Evolutionary conservation across 1,140 invertebrate genomes (phyloP), one percentile per base, ranked within the genome.

Genomic region (Habropoda laboriosa): DNA sequence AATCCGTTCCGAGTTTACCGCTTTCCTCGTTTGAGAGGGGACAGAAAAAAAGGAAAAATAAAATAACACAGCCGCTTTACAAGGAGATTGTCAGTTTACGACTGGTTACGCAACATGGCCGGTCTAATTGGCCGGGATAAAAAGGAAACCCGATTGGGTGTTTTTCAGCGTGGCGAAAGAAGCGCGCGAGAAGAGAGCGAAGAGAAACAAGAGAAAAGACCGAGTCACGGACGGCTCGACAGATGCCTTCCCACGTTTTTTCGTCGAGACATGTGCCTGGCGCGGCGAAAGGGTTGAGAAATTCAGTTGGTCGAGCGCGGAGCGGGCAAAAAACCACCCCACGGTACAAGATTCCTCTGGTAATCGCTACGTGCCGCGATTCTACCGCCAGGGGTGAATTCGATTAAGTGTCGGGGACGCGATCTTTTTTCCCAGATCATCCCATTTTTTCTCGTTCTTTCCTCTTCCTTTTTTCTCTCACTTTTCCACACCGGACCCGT

Each of bases 171-270:
- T 2, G 66, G 13, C 42, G 58, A 51, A 72, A 73, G 58, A 83
- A 71, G 68, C 63, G 68, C 63, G 78, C 42, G 79, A 27, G 60
- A 75, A 79, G 70, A 75, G 21, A 49, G 53, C 18, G 32, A 40
- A 16, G n/a, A 66, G 49, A 24, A 51, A 51, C 49, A 35, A 61
- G 58, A 79, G 61, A 66, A 77, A 71, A 76, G 80, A 83, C 42
- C 42, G 68, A 79, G 63, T 80, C 66, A 81, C 53, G 76, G 68
- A 84, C 80, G 78, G 83, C 85, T 86, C 88, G 88, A 88, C 90
- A 92, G 89, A 91, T 92, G 90, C 89, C 89, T 89, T 90, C 86
- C 86, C 88, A 90, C 88, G 87, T 92, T 92, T 92, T 91, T 90
- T 92, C 77, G 82, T 82, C 85, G 82, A 90, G 90, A 91, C 91